Conservation (phyloP, 2,888 invertebrate species). For the Drosophila fungiperda region DNA sequence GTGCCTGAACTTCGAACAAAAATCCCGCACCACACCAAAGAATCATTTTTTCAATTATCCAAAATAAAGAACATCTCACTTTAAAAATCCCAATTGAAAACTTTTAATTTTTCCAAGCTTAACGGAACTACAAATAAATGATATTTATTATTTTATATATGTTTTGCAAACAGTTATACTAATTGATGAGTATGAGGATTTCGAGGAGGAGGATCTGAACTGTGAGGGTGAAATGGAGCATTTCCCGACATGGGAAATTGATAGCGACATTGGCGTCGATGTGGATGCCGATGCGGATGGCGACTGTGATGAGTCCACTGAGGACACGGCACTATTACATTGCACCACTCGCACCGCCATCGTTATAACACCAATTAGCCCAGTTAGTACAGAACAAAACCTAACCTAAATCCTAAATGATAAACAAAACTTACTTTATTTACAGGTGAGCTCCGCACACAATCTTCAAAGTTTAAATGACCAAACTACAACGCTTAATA, state of each 20-base stretch:
- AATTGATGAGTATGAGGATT: slow-evolving; percentile 85
- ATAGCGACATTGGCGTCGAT: slow-evolving; percentile 85
- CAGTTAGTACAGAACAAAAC: slow-evolving; percentile 72
- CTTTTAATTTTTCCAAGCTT: slow-evolving; percentile 4
- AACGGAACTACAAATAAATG: background rate
- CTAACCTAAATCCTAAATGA: background rate
- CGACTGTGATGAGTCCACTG: slow-evolving; percentile 86
- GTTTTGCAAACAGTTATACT: slow-evolving; percentile 80
- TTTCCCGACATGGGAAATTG: slow-evolving; percentile 85
- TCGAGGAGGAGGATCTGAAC: slow-evolving; percentile 85
- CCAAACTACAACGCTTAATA: slow-evolving; percentile 83
- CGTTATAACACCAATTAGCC: slow-evolving; percentile 85
- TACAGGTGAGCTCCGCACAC: slow-evolving; percentile 84
- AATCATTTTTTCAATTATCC: slow-evolving; percentile 23
- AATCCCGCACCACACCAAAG: slow-evolving; percentile 29
- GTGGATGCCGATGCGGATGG: slow-evolving; percentile 85
- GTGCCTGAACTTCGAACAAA: slow-evolving; percentile 33
- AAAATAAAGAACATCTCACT: slow-evolving; percentile 47
- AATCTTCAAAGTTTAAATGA: slow-evolving; percentile 84
- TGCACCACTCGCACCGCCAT: slow-evolving; percentile 86
- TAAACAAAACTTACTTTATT: background rate
- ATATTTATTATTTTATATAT: slow-evolving; percentile 4
- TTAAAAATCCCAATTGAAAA: slow-evolving; percentile 8
- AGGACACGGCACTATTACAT: slow-evolving; percentile 87
- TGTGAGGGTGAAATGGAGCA: slow-evolving; percentile 85